Base-by-base conservation (phyloP, 2,888 invertebrate species). In the Alloplasta piceator region DNA sequence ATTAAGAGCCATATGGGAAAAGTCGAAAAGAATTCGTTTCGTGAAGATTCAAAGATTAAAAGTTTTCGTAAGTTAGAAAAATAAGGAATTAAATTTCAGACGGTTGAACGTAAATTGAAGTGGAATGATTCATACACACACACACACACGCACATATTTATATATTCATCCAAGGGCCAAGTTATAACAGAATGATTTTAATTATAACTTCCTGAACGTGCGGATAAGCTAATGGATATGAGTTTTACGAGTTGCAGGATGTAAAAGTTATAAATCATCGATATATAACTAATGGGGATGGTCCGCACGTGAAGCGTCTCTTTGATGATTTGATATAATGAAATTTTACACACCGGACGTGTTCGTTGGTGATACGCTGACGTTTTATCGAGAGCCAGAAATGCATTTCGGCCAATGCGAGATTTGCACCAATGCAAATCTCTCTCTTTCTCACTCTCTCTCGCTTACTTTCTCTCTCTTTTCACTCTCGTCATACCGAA, bases 141-240 rank as follows among this genome's bases (percentile, higher is more conserved):
- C 26, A 26, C 26, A 26, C n/a, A n/a, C n/a, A n/a, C n/a, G n/a
- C 41, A 41, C 7, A 41, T 41, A 41, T 41, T 6, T 43, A 46
- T 39, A 52, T 46, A 48, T 39, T 46, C 14, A 46, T 14, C 10
- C 43, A 60, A 55, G 39, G 39, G 46, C 61, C 55, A 63, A 71
- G 71, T 71, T 75, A 39, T 16, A 60, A 9, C 36, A 1, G 3
- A 50, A 52, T 16, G 60, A 77, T 64, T 64, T 72, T 50, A 77
- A 81, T 81, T 80, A 80, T 73, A 77, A 77, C 73, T 64, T 12
- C 16, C 14, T 6, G 26, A 55, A n/a, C 9, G 26, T 26, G 26
- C 26, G 46, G 71, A 71, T 80, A 75, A 71, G 75, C 80, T 80
- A 80, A 80, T 80, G 80, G 76, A 80, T 77, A 61, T 60, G 43